Conservation (phyloP, 2,113 vertebrate species). For the Leptocoma aspasia region DNA sequence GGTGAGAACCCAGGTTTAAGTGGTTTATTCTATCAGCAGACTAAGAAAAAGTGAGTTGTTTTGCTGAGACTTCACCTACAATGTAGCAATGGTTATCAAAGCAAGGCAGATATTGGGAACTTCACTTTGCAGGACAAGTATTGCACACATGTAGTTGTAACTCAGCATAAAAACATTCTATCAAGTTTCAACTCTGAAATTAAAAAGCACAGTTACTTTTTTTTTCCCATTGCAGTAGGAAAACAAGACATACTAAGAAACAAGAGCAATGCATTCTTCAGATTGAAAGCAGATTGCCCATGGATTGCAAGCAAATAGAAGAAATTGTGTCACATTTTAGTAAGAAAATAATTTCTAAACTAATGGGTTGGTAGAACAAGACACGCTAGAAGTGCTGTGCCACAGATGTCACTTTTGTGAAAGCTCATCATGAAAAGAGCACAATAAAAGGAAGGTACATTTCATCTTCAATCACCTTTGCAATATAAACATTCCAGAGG, state of each 20-base stretch:
- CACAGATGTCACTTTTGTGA: not conserved
- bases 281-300: not conserved
- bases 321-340: not conserved
- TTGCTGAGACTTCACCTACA: constrained; percentile 32
- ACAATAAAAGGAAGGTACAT: not conserved
- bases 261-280: constrained; percentile 35
- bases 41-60: not conserved
- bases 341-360: constrained; percentile 46
- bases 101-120: constrained; percentile 23
- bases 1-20: constrained; percentile 12
- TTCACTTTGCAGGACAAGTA: constrained; percentile 48
- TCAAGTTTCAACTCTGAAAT: constrained; percentile 29
- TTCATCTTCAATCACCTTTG: not conserved
- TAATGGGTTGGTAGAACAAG: constrained; percentile 3
- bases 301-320: constrained; percentile 40
- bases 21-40: constrained; percentile 39
- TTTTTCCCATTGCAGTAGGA: not conserved
- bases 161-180: constrained; percentile 3
- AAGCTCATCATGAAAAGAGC: constrained; percentile 24
- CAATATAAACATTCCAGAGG: not conserved
- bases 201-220: constrained; percentile 40
- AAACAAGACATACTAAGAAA: constrained; percentile 24
- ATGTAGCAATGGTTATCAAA: constrained; percentile 1
- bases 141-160: constrained; percentile 25
- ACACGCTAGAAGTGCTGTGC: not conserved